Evolutionary conservation across 2,888 invertebrate genomes (phyloP).

Genomic region (Drosophila ustulata): DNA sequence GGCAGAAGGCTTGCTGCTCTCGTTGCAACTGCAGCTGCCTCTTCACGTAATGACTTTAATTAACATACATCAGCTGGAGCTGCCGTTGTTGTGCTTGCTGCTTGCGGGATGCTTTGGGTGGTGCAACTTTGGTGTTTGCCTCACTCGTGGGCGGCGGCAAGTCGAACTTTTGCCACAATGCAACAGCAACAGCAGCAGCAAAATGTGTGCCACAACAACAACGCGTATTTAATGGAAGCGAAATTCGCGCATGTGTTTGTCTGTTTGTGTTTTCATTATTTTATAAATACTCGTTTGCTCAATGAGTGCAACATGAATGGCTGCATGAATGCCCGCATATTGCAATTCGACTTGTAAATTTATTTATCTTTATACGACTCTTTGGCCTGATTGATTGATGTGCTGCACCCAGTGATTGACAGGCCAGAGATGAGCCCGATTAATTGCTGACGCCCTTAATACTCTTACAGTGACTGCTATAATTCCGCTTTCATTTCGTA

Average conservation of each 20-base stretch:
- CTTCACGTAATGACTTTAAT: conserved; percentile 71
- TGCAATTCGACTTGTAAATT: conserved; percentile 2
- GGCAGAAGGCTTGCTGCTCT: neutral
- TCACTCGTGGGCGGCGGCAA: conserved; percentile 25
- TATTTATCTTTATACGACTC: neutral
- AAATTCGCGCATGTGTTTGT: conserved; percentile 13
- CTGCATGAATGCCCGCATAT: neutral
- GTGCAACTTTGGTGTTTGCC: conserved; percentile 9
- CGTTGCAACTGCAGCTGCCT: conserved; percentile 24
- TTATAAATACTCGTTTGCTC: neutral
- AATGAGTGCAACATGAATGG: conserved; percentile 10
- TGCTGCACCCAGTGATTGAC: neutral
- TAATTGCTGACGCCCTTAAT: conserved; percentile 1
- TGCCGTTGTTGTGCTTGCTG: conserved; percentile 16
- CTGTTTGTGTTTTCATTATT: neutral
- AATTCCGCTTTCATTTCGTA: too few relatives aligned
- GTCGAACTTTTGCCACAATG: conserved; percentile 42
- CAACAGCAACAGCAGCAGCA: conserved; percentile 8
- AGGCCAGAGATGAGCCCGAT: neutral
- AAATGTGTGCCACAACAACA: conserved; percentile 55
- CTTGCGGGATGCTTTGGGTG: neutral
- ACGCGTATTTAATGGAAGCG: conserved; percentile 18
- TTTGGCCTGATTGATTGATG: neutral
- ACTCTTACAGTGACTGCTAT: neutral
- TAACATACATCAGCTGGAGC: conserved; percentile 59